Evolutionary conservation across 2,113 vertebrate genomes (phyloP), one percentile per base, ranked within the genome.

Genomic region (Dolichallabes microphthalmus): DNA sequence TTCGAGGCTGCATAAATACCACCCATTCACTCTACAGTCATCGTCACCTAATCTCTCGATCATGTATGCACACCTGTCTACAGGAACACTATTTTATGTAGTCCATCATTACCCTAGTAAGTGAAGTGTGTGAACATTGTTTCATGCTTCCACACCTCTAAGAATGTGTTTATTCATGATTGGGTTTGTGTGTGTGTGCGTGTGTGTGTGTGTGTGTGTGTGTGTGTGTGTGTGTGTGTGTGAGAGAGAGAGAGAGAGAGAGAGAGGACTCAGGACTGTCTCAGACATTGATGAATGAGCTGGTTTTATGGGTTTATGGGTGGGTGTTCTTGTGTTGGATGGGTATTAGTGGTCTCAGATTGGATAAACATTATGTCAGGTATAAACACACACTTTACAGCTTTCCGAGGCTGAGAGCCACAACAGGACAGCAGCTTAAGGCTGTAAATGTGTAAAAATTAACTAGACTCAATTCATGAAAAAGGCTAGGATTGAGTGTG

Each of bases 1-100:
- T 82, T 68, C 61, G 79, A 82, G 60, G 75, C 55, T 78, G 61
- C 64, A 85, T 74, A 69, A 85, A 88, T 77, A 85, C 27, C 73
- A 71, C 61, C 80, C 73, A 85, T 52, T 69, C 68, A 61, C 78
- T n/a, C 77, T 58, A 11, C 30, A 13, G 45, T 27, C 66, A 61
- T 63, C 58, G 22, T 55, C 52, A 55, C 75, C 19, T 63, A 15
- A 45, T 61, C 80, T 61, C 74, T 39, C 30, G 13, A 35, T 58
- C n/a, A 71, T 53, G n/a, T 30, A 69, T 11, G 22, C 63, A 69
- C 53, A 85, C 45, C 45, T 8, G 45, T 45, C 45, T 45, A 45
- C 45, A 45, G 45, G 0, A 20, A 64, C 52, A 58, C 82, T 60
- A 73, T 77, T 58, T 80, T 45, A 89, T 69, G 81, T 82, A 85